phyloP scores from a whole-genome alignment of 2,797 vertebrate genomes.

The Cossypha dichroa region DNA sequence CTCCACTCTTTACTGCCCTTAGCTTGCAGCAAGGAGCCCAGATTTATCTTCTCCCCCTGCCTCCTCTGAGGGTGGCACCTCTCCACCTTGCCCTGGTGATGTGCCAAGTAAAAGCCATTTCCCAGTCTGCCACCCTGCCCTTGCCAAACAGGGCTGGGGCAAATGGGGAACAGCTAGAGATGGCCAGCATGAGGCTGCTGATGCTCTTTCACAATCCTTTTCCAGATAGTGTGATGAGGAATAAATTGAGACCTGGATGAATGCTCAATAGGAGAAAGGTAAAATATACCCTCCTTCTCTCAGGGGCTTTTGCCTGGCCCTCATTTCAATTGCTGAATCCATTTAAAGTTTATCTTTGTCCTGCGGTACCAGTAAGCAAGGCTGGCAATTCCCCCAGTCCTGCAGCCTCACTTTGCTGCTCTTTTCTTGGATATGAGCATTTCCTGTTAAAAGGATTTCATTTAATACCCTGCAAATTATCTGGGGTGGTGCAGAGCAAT shows the following conservation, averaged over 20 bases:
- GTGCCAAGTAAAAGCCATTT: rapidly evolving
- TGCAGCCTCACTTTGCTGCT: neutral
- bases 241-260: neutral
- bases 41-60: rapidly evolving
- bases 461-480: slow-evolving; percentile 68
- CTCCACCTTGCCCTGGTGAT: neutral
- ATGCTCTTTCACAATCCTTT: neutral
- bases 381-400: slow-evolving; percentile 22
- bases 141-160: rapidly evolving
- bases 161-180: neutral
- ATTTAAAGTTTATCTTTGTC: slow-evolving; percentile 46
- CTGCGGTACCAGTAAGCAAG: neutral
- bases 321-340: neutral
- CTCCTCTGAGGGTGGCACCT: rapidly evolving
- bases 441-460: slow-evolving; percentile 51
- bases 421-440: neutral
- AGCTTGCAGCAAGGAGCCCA: neutral
- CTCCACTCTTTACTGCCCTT: neutral
- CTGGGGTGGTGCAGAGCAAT: slow-evolving; percentile 43
- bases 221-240: neutral
- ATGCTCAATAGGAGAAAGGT: neutral
- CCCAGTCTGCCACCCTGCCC: neutral
- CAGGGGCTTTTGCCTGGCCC: neutral
- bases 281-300: neutral
- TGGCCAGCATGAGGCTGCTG: rapidly evolving